Conservation (phyloP, 1,140 invertebrate species). For the Spodoptera litura region DNA sequence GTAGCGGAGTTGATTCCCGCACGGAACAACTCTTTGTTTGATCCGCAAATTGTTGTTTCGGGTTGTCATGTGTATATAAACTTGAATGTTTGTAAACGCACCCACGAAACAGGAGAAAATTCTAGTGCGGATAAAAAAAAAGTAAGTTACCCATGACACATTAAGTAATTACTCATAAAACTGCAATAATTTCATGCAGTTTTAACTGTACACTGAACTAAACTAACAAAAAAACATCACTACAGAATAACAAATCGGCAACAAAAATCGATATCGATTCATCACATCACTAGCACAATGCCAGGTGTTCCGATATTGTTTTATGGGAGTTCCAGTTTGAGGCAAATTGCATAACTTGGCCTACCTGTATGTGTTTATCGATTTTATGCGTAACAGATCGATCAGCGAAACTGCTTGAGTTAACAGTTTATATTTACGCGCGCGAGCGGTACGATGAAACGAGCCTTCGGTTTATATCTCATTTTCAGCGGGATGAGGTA, state of each 20-base stretch:
- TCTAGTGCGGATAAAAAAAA: too few relatives aligned
- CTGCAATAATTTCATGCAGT: too few relatives aligned
- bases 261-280: constrained; percentile 16
- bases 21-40: too few relatives aligned
- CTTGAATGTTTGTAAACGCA: too few relatives aligned
- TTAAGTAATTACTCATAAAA: too few relatives aligned
- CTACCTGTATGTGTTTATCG: constrained; percentile 17
- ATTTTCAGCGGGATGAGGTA: background rate
- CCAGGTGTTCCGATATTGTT: constrained; percentile 49
- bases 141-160: too few relatives aligned
- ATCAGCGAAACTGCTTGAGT: background rate
- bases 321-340: constrained; percentile 43
- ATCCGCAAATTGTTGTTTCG: too few relatives aligned
- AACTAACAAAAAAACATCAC: background rate
- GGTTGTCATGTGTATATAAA: too few relatives aligned
- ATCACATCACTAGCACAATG: constrained; percentile 35
- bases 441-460: background rate
- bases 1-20: too few relatives aligned
- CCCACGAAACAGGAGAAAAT: too few relatives aligned
- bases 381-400: background rate
- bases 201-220: too few relatives aligned
- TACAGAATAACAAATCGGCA: background rate
- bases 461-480: constrained; percentile 16
- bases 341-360: constrained; percentile 41
- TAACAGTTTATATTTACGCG: constrained; percentile 1